A percentile compares a stretch with the other conserved stretches of the same genome.
phyloP scores from a whole-genome alignment of 2,888 invertebrate species.

The Parochlus steinenii region DNA sequence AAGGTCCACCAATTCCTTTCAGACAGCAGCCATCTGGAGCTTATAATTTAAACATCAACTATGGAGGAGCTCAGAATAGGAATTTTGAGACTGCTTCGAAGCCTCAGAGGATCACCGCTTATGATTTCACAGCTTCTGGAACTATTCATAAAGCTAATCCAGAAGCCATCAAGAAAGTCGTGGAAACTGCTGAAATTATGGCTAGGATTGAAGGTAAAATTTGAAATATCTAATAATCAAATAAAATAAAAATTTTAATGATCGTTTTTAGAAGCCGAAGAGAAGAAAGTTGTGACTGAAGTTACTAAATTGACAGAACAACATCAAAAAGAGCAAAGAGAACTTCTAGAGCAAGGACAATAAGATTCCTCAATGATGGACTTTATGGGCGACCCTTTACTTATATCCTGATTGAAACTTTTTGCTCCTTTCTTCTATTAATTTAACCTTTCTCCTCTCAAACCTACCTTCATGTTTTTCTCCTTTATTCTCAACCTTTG shows the following conservation, averaged over 20 bases:
- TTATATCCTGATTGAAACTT: too few species aligned
- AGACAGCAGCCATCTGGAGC: too few species aligned
- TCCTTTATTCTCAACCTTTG: too few species aligned
- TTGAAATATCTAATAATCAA: background rate
- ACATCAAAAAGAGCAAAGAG: slow-evolving; percentile 1
- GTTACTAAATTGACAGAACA: slow-evolving; percentile 1
- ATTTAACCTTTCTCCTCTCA: too few species aligned
- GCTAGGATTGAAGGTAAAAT: background rate
- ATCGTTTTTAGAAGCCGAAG: background rate
- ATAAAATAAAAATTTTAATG: too few species aligned
- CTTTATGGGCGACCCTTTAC: background rate
- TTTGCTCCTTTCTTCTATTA: too few species aligned
- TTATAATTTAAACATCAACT: too few species aligned
- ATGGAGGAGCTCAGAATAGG: too few species aligned
- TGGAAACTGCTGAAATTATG: background rate
- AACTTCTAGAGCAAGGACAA: too few species aligned
- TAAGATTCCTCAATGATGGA: background rate
- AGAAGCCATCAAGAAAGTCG: slow-evolving; percentile 6
- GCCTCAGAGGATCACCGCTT: slow-evolving; percentile 7
- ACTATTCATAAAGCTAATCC: slow-evolving; percentile 12
- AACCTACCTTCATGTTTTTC: too few species aligned
- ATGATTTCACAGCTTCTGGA: slow-evolving; percentile 10
- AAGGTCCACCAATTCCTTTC: too few species aligned
- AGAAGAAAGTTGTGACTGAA: background rate
- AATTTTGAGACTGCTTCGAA: background rate